Percentiles rank a stretch among this genome's conserved stretches.
Evolutionary conservation across 2,797 vertebrate genomes (phyloP).

Genomic region (Syngnathus rostellatus): DNA sequence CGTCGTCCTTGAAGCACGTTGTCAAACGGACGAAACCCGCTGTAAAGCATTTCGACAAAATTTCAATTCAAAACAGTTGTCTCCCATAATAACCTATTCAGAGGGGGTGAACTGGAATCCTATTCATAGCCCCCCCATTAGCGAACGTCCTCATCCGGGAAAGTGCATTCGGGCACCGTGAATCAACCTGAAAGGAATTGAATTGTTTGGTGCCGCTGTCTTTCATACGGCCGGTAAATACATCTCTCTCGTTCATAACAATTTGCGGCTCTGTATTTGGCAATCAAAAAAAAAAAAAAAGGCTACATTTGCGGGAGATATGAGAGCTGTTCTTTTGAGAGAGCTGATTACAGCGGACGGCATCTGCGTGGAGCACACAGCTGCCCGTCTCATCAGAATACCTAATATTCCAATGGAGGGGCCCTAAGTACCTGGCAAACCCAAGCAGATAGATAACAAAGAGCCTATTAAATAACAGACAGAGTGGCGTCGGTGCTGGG

Average conservation of each 20-base stretch:
- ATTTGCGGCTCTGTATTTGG: constrained; percentile 57
- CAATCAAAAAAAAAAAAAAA: constrained; percentile 45
- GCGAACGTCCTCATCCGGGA: constrained; percentile 67
- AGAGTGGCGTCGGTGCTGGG: constrained; percentile 54
- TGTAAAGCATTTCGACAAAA: constrained; percentile 26
- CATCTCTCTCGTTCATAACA: constrained; percentile 59
- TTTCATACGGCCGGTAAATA: constrained; percentile 57
- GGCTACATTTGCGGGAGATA: constrained; percentile 57
- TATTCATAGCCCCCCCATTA: constrained; percentile 71
- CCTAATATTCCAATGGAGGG: constrained; percentile 66
- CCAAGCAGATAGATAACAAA: constrained; percentile 71
- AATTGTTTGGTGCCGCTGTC: constrained; percentile 47
- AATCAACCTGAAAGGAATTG: constrained; percentile 55
- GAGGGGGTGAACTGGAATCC: constrained; percentile 69
- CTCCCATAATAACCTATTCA: constrained; percentile 46
- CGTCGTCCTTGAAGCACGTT: constrained; percentile 33
- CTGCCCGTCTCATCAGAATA: constrained; percentile 66
- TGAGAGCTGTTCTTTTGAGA: constrained; percentile 55
- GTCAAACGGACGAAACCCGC: constrained; percentile 34
- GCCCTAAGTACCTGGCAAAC: constrained; percentile 69
- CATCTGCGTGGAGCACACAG: constrained; percentile 60
- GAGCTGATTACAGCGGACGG: constrained; percentile 57
- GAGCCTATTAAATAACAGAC: constrained; percentile 71
- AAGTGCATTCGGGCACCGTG: constrained; percentile 48
- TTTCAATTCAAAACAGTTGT: constrained; percentile 33